Percentiles rank a stretch among this genome's conserved stretches.
Conservation (phyloP, 2,797 vertebrate genomes). For the Sebastes paucispinis region DNA sequence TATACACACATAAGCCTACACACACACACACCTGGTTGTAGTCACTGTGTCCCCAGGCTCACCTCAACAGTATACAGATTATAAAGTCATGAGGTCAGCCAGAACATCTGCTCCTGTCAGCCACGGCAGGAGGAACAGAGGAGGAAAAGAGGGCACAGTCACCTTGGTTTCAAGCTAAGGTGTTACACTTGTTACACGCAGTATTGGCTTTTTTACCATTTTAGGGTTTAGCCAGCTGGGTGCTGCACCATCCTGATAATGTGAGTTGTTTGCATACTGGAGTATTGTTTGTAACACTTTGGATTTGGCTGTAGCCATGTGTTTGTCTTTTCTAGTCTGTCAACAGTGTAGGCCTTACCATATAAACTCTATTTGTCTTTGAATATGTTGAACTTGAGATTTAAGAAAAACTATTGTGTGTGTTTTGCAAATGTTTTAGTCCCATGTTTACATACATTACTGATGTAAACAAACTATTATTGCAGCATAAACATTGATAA, state of each 20-base stretch:
- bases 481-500: neutral
- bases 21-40: conserved; percentile 31
- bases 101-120: conserved; percentile 40
- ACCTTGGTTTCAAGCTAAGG: neutral
- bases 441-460: neutral
- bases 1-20: neutral
- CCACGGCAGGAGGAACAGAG: neutral
- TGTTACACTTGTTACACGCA: neutral
- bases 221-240: neutral
- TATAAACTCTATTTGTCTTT: neutral
- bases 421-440: neutral
- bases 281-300: neutral
- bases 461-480: neutral
- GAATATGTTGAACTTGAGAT: neutral
- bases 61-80: conserved; percentile 5
- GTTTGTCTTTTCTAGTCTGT: neutral
- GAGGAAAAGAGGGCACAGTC: neutral
- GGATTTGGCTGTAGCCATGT: neutral
- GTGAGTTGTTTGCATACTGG: neutral
- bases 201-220: neutral
- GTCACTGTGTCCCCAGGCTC: conserved; percentile 28
- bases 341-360: no score
- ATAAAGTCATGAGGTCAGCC: conserved; percentile 29
- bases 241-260: neutral
- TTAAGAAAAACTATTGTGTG: neutral